phyloP scores from a whole-genome alignment of 2,888 invertebrate species.

The Napeogenes sylphis region DNA sequence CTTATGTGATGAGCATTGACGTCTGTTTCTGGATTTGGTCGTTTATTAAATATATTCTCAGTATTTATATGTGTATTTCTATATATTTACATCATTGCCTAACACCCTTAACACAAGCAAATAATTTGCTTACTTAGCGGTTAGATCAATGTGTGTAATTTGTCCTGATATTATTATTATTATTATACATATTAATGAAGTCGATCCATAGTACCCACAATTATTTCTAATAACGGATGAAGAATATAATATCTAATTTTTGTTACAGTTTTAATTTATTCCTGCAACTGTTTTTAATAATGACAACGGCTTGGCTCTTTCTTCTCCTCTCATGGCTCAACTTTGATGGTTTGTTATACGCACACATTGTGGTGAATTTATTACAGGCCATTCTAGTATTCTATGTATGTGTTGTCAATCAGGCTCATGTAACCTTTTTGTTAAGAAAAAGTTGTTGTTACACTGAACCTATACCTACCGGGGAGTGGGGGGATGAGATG shows the following conservation, averaged over 20 bases:
- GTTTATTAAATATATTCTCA: too few relatives aligned
- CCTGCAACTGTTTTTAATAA: constrained; percentile 83
- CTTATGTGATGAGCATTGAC: too few relatives aligned
- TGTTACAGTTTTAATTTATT: constrained; percentile 87
- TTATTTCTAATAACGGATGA: too few relatives aligned
- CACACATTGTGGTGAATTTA: constrained; percentile 86
- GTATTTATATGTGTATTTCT: too few relatives aligned
- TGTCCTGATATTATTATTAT: too few relatives aligned
- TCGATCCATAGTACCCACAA: too few relatives aligned
- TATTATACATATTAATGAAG: too few relatives aligned
- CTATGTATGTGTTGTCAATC: constrained; percentile 86
- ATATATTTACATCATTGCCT: too few relatives aligned
- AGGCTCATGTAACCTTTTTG: constrained; percentile 87
- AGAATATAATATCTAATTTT: constrained; percentile 25
- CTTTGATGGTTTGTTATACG: constrained; percentile 84
- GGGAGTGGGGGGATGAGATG: constrained; percentile 95
- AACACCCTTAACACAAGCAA: too few relatives aligned
- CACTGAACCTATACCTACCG: constrained; percentile 82
- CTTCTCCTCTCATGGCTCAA: constrained; percentile 86
- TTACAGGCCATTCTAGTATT: constrained; percentile 85
- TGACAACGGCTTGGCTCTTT: constrained; percentile 87
- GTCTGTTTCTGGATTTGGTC: too few relatives aligned
- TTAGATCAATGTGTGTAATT: too few relatives aligned
- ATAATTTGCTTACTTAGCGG: too few relatives aligned
- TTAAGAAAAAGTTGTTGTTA: constrained; percentile 89